Percentiles rank a stretch among this genome's conserved stretches.
Evolutionary conservation across 2,797 vertebrate species (phyloP).

Genomic region (Cyprinella venusta): DNA sequence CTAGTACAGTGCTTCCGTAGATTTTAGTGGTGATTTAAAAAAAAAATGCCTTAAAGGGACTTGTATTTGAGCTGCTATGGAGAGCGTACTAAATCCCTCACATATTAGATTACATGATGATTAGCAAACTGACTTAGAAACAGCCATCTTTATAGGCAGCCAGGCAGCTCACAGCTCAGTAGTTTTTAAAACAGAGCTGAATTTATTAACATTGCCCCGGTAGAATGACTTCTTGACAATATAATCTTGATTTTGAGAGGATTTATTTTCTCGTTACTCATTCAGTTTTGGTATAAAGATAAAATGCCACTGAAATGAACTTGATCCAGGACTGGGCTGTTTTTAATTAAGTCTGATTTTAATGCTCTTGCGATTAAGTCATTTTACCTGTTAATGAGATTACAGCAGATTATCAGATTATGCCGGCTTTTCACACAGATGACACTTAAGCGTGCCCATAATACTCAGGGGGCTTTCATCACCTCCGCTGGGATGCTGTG

Average conservation of each 20-base stretch:
- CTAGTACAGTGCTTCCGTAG: no score
- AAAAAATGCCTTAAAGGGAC: not conserved
- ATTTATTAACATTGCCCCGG: not conserved
- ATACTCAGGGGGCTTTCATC: conserved; percentile 67
- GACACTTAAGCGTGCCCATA: conserved; percentile 51
- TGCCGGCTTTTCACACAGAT: conserved; percentile 67
- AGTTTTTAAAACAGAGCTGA: not conserved
- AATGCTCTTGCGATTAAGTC: conserved; percentile 65
- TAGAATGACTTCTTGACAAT: not conserved
- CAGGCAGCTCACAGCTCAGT: not conserved
- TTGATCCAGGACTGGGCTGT: not conserved
- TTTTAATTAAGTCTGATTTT: conserved; percentile 56
- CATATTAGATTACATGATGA: not conserved
- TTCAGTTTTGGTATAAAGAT: conserved; percentile 22
- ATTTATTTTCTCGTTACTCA: not conserved
- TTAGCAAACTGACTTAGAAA: not conserved
- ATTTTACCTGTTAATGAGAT: conserved; percentile 78
- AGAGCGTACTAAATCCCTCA: not conserved
- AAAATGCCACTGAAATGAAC: conserved; percentile 15
- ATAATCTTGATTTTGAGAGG: conserved; percentile 10
- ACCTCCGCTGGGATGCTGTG: conserved; percentile 65
- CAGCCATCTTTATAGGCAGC: not conserved
- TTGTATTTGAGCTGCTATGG: not conserved
- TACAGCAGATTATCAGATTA: conserved; percentile 74
- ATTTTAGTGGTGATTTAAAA: no score